Evolutionary conservation across 2,797 vertebrate genomes (phyloP), one percentile per base, ranked within the genome.

Genomic region (Pyrocephalus nanus): DNA sequence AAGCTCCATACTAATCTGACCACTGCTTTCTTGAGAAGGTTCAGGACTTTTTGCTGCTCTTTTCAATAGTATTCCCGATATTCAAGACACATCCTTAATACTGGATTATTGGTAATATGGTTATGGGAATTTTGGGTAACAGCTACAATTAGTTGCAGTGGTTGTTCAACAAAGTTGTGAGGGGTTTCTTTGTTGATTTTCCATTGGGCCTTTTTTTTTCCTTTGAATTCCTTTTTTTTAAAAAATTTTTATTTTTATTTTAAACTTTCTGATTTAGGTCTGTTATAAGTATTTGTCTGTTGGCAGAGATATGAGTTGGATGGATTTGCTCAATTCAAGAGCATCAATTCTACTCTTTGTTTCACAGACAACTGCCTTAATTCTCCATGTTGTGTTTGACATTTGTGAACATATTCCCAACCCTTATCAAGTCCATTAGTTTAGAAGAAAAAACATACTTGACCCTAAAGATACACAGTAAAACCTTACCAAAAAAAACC

Each of bases 141-240:
- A 51, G 19, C 38, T 40, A 36, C 5, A 51, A 22, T 7, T 22
- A 27, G 8, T 20, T 65, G n/a, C 18, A 75, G 27, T 13, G 7
- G 8, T 25, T 3, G 1, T 62, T 75, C 51, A 61, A 3, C 15
- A 36, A 91, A 40, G 2, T 36, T 54, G 7, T 4, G 16, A 42
- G 14, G 15, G 5, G 4, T 1, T 30, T 70, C 53, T 38, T 18
- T 23, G 5, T 9, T 15, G 11, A 2, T 1, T n/a, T 58, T 62
- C 29, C 5, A 40, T 55, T 25, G 2, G 4, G 2, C 0, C 12
- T 29, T 22, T 40, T 26, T 58, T 30, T 5, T 40, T 15, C 20
- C 11, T 18, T 29, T 47, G 12, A 3, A 21, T 22, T 6, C 15
- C 13, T 25, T 21, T 19, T 15, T 61, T 38, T 21, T 3, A 10